Evolutionary conservation across 1,140 invertebrate species (phyloP).

Genomic region (Ceratosolen fusciceps): DNA sequence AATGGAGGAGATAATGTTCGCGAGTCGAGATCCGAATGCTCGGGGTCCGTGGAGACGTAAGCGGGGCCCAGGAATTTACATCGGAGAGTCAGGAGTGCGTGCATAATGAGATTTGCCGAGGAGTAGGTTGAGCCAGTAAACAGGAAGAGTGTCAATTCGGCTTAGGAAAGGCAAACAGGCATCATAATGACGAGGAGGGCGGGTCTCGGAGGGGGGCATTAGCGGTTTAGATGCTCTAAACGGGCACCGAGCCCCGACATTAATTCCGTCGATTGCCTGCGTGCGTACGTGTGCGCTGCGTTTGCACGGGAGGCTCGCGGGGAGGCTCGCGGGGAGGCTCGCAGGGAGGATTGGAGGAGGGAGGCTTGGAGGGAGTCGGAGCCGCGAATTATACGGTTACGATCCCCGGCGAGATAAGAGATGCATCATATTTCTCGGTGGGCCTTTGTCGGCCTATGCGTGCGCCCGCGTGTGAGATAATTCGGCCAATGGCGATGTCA

Average conservation of each 20-base stretch:
- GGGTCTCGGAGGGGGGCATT: not conserved
- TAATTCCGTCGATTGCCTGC: not conserved
- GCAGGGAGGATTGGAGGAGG: too few relatives aligned
- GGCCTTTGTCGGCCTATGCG: constrained; percentile 8
- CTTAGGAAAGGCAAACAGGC: constrained; percentile 14
- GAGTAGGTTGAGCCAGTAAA: too few relatives aligned
- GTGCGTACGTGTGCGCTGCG: too few relatives aligned
- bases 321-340: not conserved
- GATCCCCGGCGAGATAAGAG: constrained; percentile 21
- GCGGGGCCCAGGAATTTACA: too few relatives aligned
- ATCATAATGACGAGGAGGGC: constrained; percentile 7
- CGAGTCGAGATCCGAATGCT: too few relatives aligned
- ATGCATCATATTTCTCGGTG: constrained; percentile 33
- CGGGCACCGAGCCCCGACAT: not conserved
- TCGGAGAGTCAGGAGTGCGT: too few relatives aligned
- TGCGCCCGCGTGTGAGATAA: not conserved
- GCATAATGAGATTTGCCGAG: too few relatives aligned
- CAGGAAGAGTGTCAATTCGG: not conserved
- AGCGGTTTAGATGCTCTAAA: not conserved
- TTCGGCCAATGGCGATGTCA: constrained; percentile 26
- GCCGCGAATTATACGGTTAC: constrained; percentile 28
- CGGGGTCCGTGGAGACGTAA: too few relatives aligned
- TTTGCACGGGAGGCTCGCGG: constrained; percentile 23
- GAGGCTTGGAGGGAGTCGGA: not conserved
- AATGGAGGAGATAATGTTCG: too few relatives aligned